Evolutionary conservation across 2,797 vertebrate species (phyloP), one percentile per base, ranked within the genome.

Genomic region (Syngnathus acus): DNA sequence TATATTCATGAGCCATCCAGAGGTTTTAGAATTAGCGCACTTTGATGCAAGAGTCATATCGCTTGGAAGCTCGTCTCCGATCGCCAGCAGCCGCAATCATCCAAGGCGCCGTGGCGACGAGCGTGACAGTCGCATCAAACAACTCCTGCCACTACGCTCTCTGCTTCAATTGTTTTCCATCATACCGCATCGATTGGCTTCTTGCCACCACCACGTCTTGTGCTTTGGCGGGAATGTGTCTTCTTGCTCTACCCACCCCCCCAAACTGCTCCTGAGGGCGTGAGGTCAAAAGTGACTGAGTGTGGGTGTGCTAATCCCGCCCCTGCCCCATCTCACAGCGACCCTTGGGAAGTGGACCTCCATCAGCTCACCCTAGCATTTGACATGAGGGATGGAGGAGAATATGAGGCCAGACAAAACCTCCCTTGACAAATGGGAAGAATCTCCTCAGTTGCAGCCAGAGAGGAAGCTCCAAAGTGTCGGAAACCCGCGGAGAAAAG

Each of bases 301-400:
- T 63, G 61, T 63, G 61, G 61, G 39, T 79, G 71, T 73, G 77
- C 76, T 83, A 88, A 90, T 87, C 79, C 87, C 75, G 74, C 74
- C 67, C 70, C 51, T 74, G 73, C 66, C 74, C 66, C 69, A 53
- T 54, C 55, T 57, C 26, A 57, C 26, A 57, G 26, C 54, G 16
- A 57, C 54, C 54, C 54, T 72, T 76, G 64, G 69, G 76, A 65
- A 75, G 65, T 42, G 69, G 74, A 77, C 78, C 78, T 82, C 78
- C 72, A 80, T 79, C 81, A 79, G 79, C 84, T 72, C 78, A 65
- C 69, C 6, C 19, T 68, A 77, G 68, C 65, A 72, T 80, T 78
- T 77, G 75, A 83, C 76, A 75, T 81, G 73, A 81, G 68, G 74
- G 78, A 84, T 77, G 54, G 76, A 61, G 17, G 68, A 73, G 63